These are phyloP conservation scores for Nyleta sp. DNA, from an alignment of 2,888 invertebrate species.

Conservation along the genomic window DNA sequence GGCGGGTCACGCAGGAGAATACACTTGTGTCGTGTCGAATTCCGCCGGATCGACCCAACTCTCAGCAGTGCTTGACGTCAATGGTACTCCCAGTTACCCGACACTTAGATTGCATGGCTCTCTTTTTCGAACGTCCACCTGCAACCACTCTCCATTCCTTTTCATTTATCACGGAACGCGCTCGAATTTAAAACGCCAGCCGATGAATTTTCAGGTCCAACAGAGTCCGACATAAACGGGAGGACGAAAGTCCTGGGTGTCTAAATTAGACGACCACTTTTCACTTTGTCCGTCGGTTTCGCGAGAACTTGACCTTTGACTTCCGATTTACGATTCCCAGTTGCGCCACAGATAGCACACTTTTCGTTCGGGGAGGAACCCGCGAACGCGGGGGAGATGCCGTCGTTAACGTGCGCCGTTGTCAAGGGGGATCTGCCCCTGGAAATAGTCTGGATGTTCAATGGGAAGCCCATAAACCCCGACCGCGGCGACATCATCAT, in stretches of 20 bases:
- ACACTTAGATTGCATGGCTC: constrained; percentile 74
- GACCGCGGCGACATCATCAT: constrained; percentile 80
- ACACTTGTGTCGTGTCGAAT: constrained; percentile 85
- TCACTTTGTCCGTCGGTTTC: too few relatives aligned
- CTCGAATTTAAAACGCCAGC: too few relatives aligned
- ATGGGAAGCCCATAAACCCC: constrained; percentile 84
- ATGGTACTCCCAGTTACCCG: too few relatives aligned
- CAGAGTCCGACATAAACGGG: too few relatives aligned
- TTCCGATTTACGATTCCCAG: not conserved
- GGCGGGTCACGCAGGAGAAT: constrained; percentile 82
- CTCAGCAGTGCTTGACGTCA: constrained; percentile 82
- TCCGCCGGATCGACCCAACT: constrained; percentile 81
- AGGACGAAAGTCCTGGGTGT: too few relatives aligned
- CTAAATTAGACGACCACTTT: too few relatives aligned
- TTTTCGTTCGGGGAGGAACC: constrained; percentile 88
- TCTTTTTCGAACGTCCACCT: too few relatives aligned
- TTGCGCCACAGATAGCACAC: constrained; percentile 80
- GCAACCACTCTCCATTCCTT: too few relatives aligned
- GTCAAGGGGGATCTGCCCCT: constrained; percentile 92
- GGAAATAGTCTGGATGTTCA: constrained; percentile 89
- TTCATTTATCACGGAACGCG: too few relatives aligned
- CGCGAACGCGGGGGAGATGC: constrained; percentile 89
- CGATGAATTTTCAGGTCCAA: too few relatives aligned
- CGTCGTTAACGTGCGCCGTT: constrained; percentile 88
- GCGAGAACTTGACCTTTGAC: too few relatives aligned